phyloP scores from a whole-genome alignment of 2,797 vertebrate species.

The Gymnothorax reevesii region DNA sequence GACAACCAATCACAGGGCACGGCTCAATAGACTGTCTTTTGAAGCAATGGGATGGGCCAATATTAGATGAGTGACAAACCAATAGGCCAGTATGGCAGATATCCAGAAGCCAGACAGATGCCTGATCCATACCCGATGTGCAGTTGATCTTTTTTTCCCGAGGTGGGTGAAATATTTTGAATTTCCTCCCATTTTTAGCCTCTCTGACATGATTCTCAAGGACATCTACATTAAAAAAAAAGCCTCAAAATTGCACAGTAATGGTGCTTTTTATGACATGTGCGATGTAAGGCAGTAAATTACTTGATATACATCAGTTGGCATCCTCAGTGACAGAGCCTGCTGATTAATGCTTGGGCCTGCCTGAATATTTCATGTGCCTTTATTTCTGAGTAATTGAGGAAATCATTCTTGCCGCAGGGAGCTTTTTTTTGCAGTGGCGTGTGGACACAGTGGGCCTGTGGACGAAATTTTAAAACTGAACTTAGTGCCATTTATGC shows the following conservation, averaged over 20 bases:
- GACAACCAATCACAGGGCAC: too few relatives aligned
- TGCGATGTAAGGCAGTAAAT: not conserved
- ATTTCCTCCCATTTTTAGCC: not conserved
- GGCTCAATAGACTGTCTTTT: too few relatives aligned
- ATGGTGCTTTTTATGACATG: not conserved
- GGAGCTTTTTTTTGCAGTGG: not conserved
- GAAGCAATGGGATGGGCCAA: too few relatives aligned
- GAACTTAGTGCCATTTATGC: not conserved
- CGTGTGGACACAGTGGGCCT: not conserved
- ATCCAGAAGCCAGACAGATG: too few relatives aligned
- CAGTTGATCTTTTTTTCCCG: not conserved
- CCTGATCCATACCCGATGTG: too few relatives aligned
- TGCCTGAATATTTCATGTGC: not conserved
- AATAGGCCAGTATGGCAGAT: too few relatives aligned
- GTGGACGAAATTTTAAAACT: not conserved
- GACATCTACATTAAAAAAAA: not conserved
- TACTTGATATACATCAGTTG: not conserved
- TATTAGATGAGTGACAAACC: too few relatives aligned
- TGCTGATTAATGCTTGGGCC: not conserved
- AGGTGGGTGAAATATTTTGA: not conserved
- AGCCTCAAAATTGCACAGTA: not conserved
- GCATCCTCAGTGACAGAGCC: not conserved
- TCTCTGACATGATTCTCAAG: not conserved
- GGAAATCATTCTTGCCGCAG: not conserved
- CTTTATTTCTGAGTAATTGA: not conserved